Evolutionary conservation across 2,888 invertebrate genomes (phyloP), one percentile per base, ranked within the genome.

Genomic region (Drosophila maculinotata): DNA sequence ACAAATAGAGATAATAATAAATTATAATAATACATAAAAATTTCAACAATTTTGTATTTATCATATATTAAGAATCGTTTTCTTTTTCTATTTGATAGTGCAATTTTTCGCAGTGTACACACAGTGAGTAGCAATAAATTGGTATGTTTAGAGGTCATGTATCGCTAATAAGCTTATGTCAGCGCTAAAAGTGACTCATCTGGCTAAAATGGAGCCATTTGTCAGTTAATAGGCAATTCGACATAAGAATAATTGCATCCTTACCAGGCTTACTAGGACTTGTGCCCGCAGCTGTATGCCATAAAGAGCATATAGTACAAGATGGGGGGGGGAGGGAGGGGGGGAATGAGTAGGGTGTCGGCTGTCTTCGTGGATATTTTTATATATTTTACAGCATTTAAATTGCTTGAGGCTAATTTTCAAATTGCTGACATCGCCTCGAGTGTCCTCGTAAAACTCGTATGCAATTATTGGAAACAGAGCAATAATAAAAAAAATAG

Each of bases 161-260:
- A 60, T 60, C 53, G 82, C 71, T 80, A 81, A 80, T 81, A 75
- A 71, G 80, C 82, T 84, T 78, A 82, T 79, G 79, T 85, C 80
- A 76, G 79, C 77, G 60, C 77, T 78, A 80, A 83, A 79, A 79
- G 62, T 83, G 69, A 83, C 77, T 83, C 84, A 86, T 79, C 77
- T 57, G 62, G 5, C 23, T 8, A 53, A 66, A 74, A 69, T 69
- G 65, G 60, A 51, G 57, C 60, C 49, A 65, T 74, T 74, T 75
- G 69, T 60, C 79, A 65, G 69, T 79, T 81, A 81, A 87, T 87
- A 64, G 85, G 67, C 87, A 79, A 81, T 85, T 87, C 64, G 76
- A 57, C 79, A 10, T 76, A 68, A 60, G 72, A 79, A 72, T 87
- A 81, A 81, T 81, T 87, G 87, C 79, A 85, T 78, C 48, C 60